A percentile compares a stretch with the other conserved stretches of the same genome.
Evolutionary conservation across 2,888 invertebrate genomes (phyloP).

Genomic region (Napeogenes sylphis): DNA sequence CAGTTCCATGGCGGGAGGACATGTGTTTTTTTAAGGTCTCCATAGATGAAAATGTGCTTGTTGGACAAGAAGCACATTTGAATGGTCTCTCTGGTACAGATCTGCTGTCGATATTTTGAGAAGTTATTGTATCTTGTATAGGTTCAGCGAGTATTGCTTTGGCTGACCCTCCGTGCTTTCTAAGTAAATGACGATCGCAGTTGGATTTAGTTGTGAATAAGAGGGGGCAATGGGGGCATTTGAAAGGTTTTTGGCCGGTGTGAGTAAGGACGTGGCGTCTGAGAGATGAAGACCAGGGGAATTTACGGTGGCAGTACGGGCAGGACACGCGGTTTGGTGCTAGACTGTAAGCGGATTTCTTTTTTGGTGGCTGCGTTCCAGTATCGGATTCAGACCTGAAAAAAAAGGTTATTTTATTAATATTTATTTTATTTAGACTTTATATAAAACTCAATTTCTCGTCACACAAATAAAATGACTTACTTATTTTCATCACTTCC

Average conservation of each 20-base stretch:
- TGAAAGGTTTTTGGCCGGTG: slow-evolving; percentile 97
- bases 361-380: slow-evolving; percentile 81
- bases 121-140: slow-evolving; percentile 51
- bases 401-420: slow-evolving; percentile 27
- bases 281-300: slow-evolving; percentile 97
- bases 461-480: slow-evolving; percentile 40
- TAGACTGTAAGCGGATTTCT: slow-evolving; percentile 95
- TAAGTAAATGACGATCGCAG: slow-evolving; percentile 94
- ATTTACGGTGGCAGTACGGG: slow-evolving; percentile 94
- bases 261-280: slow-evolving; percentile 97
- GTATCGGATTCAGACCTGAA: slow-evolving; percentile 82
- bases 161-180: slow-evolving; percentile 84
- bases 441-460: not conserved
- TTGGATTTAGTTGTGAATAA: slow-evolving; percentile 98
- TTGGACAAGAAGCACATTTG: slow-evolving; percentile 88
- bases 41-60: slow-evolving; percentile 88
- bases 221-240: slow-evolving; percentile 94
- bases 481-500: slow-evolving; percentile 89
- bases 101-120: slow-evolving; percentile 70
- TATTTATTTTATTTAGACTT: slow-evolving; percentile 2
- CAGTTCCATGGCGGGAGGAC: slow-evolving; percentile 81
- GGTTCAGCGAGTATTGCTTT: slow-evolving; percentile 66
- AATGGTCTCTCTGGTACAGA: slow-evolving; percentile 87
- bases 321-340: slow-evolving; percentile 96
- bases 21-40: slow-evolving; percentile 89